These are phyloP conservation scores for Gymnothorax javanicus DNA, from an alignment of 2,797 vertebrate genomes.

Conservation along the genomic window DNA sequence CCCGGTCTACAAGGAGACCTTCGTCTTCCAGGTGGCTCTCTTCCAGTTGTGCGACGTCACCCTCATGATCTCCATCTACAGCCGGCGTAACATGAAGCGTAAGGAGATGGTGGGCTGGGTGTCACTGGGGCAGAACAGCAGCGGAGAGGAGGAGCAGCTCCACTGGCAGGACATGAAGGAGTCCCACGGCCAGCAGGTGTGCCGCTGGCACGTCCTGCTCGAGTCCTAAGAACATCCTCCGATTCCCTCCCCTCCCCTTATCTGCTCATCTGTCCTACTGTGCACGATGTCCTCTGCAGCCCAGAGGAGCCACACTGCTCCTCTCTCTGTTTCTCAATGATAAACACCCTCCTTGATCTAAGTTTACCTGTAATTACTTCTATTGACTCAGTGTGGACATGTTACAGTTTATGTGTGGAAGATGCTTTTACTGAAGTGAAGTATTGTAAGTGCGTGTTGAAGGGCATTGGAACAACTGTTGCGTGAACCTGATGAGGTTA, in stretches of 20 bases:
- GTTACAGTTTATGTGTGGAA: too few relatives aligned
- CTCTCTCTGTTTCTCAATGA: background rate
- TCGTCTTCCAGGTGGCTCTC: conserved; percentile 95
- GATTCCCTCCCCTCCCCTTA: background rate
- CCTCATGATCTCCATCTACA: conserved; percentile 89
- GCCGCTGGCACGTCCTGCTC: conserved; percentile 90
- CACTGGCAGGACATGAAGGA: conserved; percentile 97
- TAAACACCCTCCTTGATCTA: background rate
- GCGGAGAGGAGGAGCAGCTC: conserved; percentile 87
- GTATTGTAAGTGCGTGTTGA: too few relatives aligned
- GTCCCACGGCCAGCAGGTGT: conserved; percentile 81
- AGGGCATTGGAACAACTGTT: too few relatives aligned
- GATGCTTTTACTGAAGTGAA: too few relatives aligned
- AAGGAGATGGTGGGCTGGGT: conserved; percentile 98
- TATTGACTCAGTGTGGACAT: background rate
- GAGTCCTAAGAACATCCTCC: conserved; percentile 74
- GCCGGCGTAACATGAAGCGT: conserved; percentile 90
- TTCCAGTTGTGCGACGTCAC: conserved; percentile 97
- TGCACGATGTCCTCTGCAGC: background rate
- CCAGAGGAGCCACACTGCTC: background rate
- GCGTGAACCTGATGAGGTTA: too few relatives aligned
- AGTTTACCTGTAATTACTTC: background rate
- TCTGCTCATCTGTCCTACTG: background rate
- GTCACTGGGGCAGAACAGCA: conserved; percentile 90
- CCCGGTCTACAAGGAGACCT: conserved; percentile 96